phyloP scores from a whole-genome alignment of 2,888 invertebrate species.

The Myopa testacea region DNA sequence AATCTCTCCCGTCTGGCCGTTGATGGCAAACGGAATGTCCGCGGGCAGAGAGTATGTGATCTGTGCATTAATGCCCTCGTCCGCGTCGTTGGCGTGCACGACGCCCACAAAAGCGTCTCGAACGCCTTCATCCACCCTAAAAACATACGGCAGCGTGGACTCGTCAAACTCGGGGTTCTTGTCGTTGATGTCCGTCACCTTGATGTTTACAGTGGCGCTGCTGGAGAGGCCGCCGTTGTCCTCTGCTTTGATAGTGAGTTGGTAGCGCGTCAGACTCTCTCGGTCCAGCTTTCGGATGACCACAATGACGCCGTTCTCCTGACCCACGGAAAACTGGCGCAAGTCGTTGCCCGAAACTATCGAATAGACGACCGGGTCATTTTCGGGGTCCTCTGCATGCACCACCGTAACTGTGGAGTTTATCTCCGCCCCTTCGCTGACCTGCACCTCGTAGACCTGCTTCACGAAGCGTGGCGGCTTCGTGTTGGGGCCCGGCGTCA shows the following conservation, averaged over 20 bases:
- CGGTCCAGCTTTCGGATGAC: slow-evolving; percentile 87
- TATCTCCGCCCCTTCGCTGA: slow-evolving; percentile 89
- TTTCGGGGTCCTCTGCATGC: slow-evolving; percentile 89
- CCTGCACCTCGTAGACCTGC: slow-evolving; percentile 85
- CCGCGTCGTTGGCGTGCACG: slow-evolving; percentile 86
- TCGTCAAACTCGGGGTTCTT: slow-evolving; percentile 91
- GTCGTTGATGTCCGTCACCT: slow-evolving; percentile 91
- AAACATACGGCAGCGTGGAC: slow-evolving; percentile 78
- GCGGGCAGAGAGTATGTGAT: slow-evolving; percentile 84
- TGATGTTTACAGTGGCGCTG: slow-evolving; percentile 87
- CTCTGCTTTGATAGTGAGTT: slow-evolving; percentile 87
- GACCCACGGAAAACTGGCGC: slow-evolving; percentile 87
- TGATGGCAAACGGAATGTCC: slow-evolving; percentile 83
- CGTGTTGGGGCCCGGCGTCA: slow-evolving; percentile 85
- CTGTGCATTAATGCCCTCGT: slow-evolving; percentile 86
- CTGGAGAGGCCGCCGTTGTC: slow-evolving; percentile 86
- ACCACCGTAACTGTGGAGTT: slow-evolving; percentile 87
- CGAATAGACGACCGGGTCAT: slow-evolving; percentile 86
- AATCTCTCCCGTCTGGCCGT: slow-evolving; percentile 83
- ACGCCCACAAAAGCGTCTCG: slow-evolving; percentile 76
- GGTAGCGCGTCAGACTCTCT: slow-evolving; percentile 89
- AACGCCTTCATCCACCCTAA: slow-evolving; percentile 82
- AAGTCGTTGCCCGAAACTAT: slow-evolving; percentile 90
- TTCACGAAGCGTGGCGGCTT: slow-evolving; percentile 86
- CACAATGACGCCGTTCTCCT: slow-evolving; percentile 88